Evolutionary conservation across 1,140 invertebrate genomes (phyloP).

Genomic region (Dendroctonus valens): DNA sequence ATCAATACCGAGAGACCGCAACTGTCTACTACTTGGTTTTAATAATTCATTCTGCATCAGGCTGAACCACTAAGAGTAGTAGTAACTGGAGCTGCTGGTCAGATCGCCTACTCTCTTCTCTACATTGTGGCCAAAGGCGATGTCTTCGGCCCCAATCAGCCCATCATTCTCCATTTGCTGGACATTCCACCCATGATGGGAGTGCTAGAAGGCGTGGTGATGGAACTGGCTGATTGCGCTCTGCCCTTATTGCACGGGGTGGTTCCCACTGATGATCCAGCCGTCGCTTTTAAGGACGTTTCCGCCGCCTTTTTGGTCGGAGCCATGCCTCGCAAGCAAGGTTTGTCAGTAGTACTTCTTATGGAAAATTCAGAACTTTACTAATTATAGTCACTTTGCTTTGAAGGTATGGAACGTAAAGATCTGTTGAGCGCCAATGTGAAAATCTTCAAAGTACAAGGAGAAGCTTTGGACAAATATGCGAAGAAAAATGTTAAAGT

Average conservation of each 20-base stretch:
- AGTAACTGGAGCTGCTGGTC: constrained; percentile 96
- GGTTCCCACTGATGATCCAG: constrained; percentile 83
- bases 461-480: constrained; percentile 87
- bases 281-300: constrained; percentile 91
- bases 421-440: constrained; percentile 95
- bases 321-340: constrained; percentile 96
- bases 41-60: constrained; percentile 55
- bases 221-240: constrained; percentile 96
- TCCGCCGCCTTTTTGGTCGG: constrained; percentile 98
- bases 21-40: too few species aligned
- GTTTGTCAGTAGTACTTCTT: constrained; percentile 54
- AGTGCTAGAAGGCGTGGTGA: constrained; percentile 93
- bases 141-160: constrained; percentile 92
- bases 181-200: constrained; percentile 96
- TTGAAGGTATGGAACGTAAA: constrained; percentile 91
- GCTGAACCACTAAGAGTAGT: constrained; percentile 86
- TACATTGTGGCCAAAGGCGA: constrained; percentile 94
- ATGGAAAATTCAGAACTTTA: background rate
- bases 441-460: constrained; percentile 96
- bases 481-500: constrained; percentile 96
- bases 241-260: constrained; percentile 85
- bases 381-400: background rate
- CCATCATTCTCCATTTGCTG: constrained; percentile 85
- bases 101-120: constrained; percentile 96
- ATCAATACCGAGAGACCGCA: background rate